Conservation (phyloP, 2,113 vertebrate genomes). For the Chlamydotis undulata region DNA sequence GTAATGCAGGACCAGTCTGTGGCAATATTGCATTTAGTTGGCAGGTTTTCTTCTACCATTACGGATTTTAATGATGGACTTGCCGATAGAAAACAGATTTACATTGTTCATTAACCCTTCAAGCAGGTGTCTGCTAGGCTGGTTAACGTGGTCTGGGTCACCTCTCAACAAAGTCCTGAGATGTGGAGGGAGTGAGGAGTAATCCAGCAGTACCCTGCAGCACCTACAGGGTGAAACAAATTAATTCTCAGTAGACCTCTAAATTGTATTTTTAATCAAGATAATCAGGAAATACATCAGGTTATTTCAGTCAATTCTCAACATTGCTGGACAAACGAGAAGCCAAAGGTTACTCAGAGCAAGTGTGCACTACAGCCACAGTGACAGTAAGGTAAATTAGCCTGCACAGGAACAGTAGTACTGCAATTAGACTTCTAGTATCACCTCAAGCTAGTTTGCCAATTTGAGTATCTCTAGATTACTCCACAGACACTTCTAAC, state of each 20-base stretch:
- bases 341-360: background rate
- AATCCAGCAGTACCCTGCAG: background rate
- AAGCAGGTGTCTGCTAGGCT: background rate
- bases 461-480: background rate
- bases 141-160: background rate
- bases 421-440: background rate
- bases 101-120: background rate
- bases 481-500: background rate
- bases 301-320: background rate
- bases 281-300: background rate
- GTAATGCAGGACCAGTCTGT: background rate
- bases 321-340: background rate
- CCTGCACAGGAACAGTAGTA: background rate
- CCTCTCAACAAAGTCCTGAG: background rate
- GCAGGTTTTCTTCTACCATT: background rate
- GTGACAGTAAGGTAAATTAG: background rate
- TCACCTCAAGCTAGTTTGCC: background rate
- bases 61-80: background rate
- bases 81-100: background rate
- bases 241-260: background rate
- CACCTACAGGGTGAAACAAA: background rate
- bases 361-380: background rate
- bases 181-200: background rate
- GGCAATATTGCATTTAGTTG: background rate
- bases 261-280: background rate